Percentiles rank a stretch among this genome's conserved stretches.
Evolutionary conservation across 2,113 vertebrate species (phyloP).

Genomic region (Zosterops lateralis): DNA sequence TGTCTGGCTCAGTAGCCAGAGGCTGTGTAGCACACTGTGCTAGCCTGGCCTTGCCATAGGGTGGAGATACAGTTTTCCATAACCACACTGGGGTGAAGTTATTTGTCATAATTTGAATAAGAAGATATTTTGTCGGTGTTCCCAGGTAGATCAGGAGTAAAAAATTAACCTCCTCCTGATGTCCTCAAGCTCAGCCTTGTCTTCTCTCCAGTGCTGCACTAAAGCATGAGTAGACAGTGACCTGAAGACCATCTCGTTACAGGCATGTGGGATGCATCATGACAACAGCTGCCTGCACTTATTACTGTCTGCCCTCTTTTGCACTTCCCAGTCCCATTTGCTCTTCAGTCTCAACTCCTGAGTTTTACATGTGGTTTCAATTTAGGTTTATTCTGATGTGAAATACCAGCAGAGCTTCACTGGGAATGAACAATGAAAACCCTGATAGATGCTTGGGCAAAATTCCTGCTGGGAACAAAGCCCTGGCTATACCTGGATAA

Average conservation of each 20-base stretch:
- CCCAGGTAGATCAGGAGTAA: background rate
- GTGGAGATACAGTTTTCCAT: background rate
- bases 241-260: background rate
- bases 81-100: background rate
- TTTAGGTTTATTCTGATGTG: background rate
- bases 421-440: background rate
- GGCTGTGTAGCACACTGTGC: background rate
- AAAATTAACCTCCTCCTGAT: background rate
- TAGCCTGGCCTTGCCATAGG: background rate
- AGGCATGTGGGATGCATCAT: constrained; percentile 14
- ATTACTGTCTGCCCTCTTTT: background rate
- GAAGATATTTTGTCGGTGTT: background rate
- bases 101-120: background rate
- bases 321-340: background rate
- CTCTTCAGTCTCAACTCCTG: background rate
- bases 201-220: background rate
- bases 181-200: background rate
- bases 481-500: background rate
- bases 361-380: background rate
- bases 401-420: background rate
- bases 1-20: background rate
- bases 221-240: background rate
- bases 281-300: constrained; percentile 9
- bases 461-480: background rate
- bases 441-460: background rate